A percentile compares a stretch with the other conserved stretches of the same genome.
These are phyloP conservation scores for Lepus timidus DNA, from an alignment of 2,113 vertebrate genomes.

Conservation along the genomic window DNA sequence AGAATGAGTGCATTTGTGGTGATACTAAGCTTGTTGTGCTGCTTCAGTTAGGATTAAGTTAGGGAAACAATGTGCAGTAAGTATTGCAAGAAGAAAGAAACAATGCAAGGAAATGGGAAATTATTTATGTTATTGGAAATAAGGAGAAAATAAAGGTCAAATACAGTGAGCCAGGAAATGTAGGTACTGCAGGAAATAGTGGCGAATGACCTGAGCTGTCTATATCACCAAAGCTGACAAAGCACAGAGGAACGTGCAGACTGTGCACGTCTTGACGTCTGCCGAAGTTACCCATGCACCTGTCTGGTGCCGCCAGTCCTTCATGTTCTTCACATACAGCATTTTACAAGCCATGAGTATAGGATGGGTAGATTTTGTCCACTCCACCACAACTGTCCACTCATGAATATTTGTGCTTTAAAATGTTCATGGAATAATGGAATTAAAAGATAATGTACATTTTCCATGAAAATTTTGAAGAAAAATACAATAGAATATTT, in stretches of 20 bases:
- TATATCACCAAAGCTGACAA: too few relatives aligned
- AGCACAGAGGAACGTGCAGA: neutral
- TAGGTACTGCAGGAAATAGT: neutral
- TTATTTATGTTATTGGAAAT: neutral
- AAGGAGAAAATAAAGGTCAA: neutral
- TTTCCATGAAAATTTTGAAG: too few relatives aligned
- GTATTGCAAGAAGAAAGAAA: neutral
- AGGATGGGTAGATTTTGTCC: too few relatives aligned
- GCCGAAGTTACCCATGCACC: neutral
- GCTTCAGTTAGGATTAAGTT: neutral
- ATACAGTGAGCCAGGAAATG: neutral
- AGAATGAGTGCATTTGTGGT: neutral
- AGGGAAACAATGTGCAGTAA: neutral
- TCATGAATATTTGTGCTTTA: neutral
- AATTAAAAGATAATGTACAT: too few relatives aligned
- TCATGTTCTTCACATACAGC: neutral
- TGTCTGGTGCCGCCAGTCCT: neutral
- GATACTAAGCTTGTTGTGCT: neutral
- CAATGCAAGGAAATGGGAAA: neutral
- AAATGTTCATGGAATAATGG: neutral
- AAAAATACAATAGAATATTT: too few relatives aligned
- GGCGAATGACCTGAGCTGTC: neutral
- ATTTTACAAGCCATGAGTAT: neutral
- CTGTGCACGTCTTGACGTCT: neutral
- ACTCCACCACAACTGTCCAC: neutral